Conservation (phyloP, 2,888 invertebrate genomes). For the Syritta pipiens region DNA sequence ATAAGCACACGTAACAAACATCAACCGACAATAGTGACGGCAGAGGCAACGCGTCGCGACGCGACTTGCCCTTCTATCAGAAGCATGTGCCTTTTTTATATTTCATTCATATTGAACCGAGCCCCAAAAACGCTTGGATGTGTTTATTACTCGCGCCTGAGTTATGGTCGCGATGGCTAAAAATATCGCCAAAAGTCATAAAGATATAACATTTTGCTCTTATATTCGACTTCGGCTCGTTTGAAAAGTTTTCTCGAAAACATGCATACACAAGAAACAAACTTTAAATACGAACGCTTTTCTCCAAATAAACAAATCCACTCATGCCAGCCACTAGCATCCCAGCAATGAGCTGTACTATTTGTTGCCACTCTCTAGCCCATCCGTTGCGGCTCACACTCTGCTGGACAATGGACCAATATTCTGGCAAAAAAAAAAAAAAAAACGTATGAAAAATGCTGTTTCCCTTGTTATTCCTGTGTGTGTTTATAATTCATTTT, state of each 20-base stretch:
- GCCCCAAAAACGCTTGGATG: conserved; percentile 7
- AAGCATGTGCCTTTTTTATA: conserved; percentile 31
- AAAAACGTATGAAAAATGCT: conserved; percentile 37
- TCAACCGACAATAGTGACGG: too few relatives aligned
- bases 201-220: conserved; percentile 39
- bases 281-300: conserved; percentile 45
- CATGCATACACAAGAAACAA: conserved; percentile 16
- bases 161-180: conserved; percentile 53
- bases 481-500: conserved; percentile 65
- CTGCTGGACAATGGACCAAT: conserved; percentile 54
- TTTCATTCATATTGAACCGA: conserved; percentile 36
- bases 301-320: conserved; percentile 53
- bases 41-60: neutral
- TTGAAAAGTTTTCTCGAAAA: conserved; percentile 32
- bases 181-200: conserved; percentile 58
- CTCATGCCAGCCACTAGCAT: neutral
- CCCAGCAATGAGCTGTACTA: neutral
- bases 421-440: conserved; percentile 10
- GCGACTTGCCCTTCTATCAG: conserved; percentile 25
- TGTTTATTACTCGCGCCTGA: conserved; percentile 48
- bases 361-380: conserved; percentile 36
- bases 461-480: conserved; percentile 41
- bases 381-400: neutral
- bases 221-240: conserved; percentile 19
- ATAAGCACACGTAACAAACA: too few relatives aligned